Evolutionary conservation across 1,140 invertebrate species (phyloP).

Genomic region (Calephelis virginiensis): DNA sequence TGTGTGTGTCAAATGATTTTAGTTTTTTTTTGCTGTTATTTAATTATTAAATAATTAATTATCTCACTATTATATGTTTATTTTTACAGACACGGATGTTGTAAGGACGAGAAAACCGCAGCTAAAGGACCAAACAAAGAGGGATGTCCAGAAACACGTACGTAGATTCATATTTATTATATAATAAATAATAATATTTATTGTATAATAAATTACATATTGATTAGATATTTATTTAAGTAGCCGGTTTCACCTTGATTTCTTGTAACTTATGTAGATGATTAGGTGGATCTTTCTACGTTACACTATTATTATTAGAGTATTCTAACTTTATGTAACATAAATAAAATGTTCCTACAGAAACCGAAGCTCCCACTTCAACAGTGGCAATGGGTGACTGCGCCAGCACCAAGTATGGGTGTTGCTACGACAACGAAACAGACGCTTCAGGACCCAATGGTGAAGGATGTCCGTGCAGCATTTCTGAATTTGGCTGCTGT

Average conservation of each 20-base stretch:
- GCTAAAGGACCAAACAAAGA: constrained; percentile 83
- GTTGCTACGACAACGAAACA: constrained; percentile 86
- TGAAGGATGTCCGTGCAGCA: constrained; percentile 88
- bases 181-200: too few relatives aligned
- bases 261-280: too few relatives aligned
- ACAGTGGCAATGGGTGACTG: constrained; percentile 64
- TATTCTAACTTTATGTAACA: background rate
- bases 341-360: background rate
- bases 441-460: constrained; percentile 84
- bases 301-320: too few relatives aligned
- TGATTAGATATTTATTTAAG: too few relatives aligned
- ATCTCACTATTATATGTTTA: background rate
- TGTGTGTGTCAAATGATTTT: too few relatives aligned
- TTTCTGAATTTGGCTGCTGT: constrained; percentile 92
- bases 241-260: too few relatives aligned
- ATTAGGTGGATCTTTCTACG: too few relatives aligned
- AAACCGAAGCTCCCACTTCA: constrained; percentile 16
- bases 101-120: constrained; percentile 85
- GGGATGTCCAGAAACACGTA: constrained; percentile 80
- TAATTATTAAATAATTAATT: too few relatives aligned
- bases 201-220: too few relatives aligned
- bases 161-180: background rate
- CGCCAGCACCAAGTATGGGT: constrained; percentile 82
- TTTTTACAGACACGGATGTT: constrained; percentile 84
- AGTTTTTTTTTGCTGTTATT: too few relatives aligned